Evolutionary conservation across 2,797 vertebrate genomes (phyloP).

Genomic region (Sciurus vulgaris): DNA sequence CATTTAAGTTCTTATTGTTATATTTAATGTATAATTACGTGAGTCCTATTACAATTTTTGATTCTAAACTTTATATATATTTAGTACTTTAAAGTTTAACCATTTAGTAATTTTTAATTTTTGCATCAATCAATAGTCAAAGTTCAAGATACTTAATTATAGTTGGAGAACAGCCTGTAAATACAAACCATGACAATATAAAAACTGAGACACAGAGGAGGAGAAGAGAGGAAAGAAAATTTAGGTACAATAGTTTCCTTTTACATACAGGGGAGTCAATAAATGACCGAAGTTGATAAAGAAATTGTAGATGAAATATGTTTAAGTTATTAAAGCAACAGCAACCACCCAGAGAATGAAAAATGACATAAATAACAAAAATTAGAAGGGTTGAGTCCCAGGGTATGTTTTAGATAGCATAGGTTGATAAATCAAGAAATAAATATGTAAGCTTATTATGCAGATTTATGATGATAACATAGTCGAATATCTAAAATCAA

Average conservation of each 20-base stretch:
- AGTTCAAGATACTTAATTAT: neutral
- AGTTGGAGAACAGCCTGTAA: neutral
- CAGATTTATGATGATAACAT: neutral
- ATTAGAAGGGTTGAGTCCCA: neutral
- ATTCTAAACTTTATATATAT: neutral
- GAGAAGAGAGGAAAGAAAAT: neutral
- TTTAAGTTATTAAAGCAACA: neutral
- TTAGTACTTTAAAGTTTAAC: slow-evolving; percentile 11
- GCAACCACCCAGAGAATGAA: neutral
- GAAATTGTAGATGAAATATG: neutral
- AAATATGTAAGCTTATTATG: neutral
- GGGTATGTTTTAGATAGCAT: neutral
- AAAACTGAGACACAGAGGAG: neutral
- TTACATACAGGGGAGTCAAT: neutral
- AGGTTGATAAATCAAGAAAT: neutral
- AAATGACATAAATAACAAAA: neutral
- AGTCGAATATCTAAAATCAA: neutral
- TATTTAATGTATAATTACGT: neutral
- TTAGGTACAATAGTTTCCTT: neutral
- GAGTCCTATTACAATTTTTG: neutral
- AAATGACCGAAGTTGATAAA: neutral
- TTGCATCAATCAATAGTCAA: neutral
- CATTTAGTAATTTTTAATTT: neutral
- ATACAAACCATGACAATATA: neutral
- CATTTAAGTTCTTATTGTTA: neutral